Conservation (phyloP, 2,797 vertebrate genomes). For the Oreochromis grahami region DNA sequence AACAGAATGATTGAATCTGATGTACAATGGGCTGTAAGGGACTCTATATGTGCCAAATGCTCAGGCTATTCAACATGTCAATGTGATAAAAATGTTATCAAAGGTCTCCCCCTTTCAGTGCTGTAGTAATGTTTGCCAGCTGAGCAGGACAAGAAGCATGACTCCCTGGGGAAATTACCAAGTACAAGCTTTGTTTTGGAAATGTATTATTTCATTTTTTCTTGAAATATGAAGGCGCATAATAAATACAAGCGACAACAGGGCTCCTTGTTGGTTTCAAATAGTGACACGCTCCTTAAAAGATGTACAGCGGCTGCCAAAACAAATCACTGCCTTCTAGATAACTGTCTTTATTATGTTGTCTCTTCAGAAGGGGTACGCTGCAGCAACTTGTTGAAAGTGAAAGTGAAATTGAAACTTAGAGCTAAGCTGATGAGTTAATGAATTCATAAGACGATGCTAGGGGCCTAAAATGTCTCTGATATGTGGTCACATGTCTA, state of each 20-base stretch:
- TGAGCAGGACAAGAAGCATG: background rate
- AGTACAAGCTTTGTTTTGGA: background rate
- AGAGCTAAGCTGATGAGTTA: background rate
- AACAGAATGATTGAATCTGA: background rate
- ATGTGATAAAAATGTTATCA: background rate
- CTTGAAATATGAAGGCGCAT: background rate
- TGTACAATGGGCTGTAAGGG: background rate
- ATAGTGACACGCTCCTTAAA: background rate
- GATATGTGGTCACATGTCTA: background rate
- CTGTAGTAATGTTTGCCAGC: background rate
- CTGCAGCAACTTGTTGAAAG: background rate
- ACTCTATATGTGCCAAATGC: background rate
- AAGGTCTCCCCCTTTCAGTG: background rate
- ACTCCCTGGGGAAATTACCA: background rate
- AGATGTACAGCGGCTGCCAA: background rate
- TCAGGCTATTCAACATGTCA: background rate
- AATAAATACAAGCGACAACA: background rate
- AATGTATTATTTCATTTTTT: conserved; percentile 9
- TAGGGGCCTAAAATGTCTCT: background rate
- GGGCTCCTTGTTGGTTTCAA: background rate
- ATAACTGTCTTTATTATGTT: background rate
- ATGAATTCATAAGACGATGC: background rate
- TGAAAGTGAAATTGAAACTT: background rate
- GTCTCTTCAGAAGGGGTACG: background rate
- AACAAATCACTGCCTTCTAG: background rate